Conservation (phyloP, 2,888 invertebrate genomes). For the Spisula subtruncata region DNA sequence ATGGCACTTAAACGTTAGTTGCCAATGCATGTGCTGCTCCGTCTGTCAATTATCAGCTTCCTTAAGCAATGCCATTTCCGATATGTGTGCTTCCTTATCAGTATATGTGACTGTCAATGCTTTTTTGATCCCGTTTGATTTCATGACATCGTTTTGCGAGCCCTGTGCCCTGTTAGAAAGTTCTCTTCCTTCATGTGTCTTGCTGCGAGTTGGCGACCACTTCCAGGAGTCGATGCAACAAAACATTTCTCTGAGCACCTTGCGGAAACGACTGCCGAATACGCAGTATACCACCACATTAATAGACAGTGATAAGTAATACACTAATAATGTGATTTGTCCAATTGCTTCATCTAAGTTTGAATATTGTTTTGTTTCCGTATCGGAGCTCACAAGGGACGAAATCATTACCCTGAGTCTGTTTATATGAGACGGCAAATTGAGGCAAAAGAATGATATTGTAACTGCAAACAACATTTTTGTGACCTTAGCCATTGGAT, state of each 20-base stretch:
- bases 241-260: conserved; percentile 45
- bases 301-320: conserved; percentile 78
- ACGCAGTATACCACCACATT: conserved; percentile 79
- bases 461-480: conserved; percentile 76
- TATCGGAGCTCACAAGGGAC: conserved; percentile 37
- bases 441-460: conserved; percentile 74
- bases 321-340: conserved; percentile 75
- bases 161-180: not conserved
- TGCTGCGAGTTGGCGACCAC: conserved; percentile 3
- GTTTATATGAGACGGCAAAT: conserved; percentile 78
- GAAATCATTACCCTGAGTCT: conserved; percentile 67
- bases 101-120: not conserved
- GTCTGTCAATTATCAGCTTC: not conserved
- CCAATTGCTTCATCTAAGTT: conserved; percentile 56
- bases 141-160: not conserved
- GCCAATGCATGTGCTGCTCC: too few species aligned
- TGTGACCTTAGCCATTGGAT: conserved; percentile 72
- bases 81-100: not conserved
- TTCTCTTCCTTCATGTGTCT: not conserved
- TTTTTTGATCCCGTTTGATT: not conserved
- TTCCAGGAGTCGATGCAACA: not conserved
- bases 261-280: conserved; percentile 78
- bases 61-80: not conserved
- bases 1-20: too few species aligned
- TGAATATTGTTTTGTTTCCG: conserved; percentile 36